These are phyloP conservation scores for Manacus vitellinus DNA, from an alignment of 2,113 vertebrate genomes.

Conservation along the genomic window DNA sequence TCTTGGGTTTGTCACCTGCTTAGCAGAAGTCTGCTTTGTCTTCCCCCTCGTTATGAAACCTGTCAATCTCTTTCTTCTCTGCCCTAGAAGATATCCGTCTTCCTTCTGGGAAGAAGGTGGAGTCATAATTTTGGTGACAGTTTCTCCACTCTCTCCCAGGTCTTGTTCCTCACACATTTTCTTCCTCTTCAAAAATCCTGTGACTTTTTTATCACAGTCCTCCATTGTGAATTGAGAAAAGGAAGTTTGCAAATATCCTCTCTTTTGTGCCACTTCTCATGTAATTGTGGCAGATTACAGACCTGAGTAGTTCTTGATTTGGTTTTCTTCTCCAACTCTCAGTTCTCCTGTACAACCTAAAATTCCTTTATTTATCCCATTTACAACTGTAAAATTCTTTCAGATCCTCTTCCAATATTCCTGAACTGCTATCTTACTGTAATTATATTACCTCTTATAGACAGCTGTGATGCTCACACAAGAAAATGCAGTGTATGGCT, in stretches of 20 bases:
- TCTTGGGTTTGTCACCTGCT: not conserved
- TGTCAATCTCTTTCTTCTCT: not conserved
- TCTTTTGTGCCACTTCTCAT: not conserved
- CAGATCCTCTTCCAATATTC: not conserved
- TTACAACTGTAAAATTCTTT: not conserved
- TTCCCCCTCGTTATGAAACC: not conserved
- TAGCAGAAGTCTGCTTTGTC: not conserved
- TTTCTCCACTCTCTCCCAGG: not conserved
- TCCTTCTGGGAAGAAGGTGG: not conserved
- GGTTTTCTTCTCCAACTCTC: not conserved
- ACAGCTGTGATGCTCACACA: not conserved
- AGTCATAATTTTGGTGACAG: not conserved
- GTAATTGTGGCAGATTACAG: not conserved
- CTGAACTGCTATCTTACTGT: not conserved
- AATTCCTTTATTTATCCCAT: not conserved
- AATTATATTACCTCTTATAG: not conserved
- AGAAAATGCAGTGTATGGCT: constrained; percentile 22
- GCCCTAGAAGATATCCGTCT: not conserved
- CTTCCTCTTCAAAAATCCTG: not conserved
- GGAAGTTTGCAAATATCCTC: not conserved
- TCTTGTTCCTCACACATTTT: not conserved
- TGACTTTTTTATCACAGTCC: not conserved
- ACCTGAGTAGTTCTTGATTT: not conserved
- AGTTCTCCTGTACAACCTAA: not conserved
- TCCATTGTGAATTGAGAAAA: not conserved